Base-by-base conservation (phyloP, 1,140 invertebrate species). In the Tetragnatha versicolor region DNA sequence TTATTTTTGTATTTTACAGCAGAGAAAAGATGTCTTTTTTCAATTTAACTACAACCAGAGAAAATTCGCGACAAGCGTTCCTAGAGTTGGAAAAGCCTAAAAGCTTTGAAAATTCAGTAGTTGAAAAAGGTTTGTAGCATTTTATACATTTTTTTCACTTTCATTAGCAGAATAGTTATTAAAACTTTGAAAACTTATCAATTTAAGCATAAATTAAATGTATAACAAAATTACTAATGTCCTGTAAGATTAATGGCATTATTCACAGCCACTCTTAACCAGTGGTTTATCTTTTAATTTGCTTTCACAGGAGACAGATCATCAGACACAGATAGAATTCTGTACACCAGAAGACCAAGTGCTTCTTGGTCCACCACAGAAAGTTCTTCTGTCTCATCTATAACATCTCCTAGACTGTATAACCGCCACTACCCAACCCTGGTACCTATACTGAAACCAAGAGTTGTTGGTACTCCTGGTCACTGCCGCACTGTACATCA, bases 401-500 rank as follows among this genome's bases (percentile, higher is more conserved):
- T n/a, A 12, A 73, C 27, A 6, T 37, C 70, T 14, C 7, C 53
- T 17, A 10, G 31, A 2, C 17, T 20, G 2, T 53, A 39, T 22
- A 47, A 39, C 22, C 29, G 25, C 25, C 22, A 47, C 10, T 29
- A n/a, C 6, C 81, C 75, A 17, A 79, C 81, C 60, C 73, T 72
- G 2, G 75, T 82, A 2, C 81, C 81, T 10, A 63, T 82, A n/a
- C 29, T 82, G 3, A 82, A 81, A 27, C 81, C 81, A 0, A 60
- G 73, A 45, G 58, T 66, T 35, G 22, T 82, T 45, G 81, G 81
- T 10, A 47, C 29, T 31, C 76, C 79, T 10, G n/a, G 22, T 25
- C 25, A 53, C 5, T 82, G 81, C 65, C 53, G 33, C 7, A 75
- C 45, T 22, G n/a, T 51, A 14, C 22, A 65, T 22, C 17, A 14